phyloP scores from a whole-genome alignment of 1,140 invertebrate species.

The Scylla paramamosain region DNA sequence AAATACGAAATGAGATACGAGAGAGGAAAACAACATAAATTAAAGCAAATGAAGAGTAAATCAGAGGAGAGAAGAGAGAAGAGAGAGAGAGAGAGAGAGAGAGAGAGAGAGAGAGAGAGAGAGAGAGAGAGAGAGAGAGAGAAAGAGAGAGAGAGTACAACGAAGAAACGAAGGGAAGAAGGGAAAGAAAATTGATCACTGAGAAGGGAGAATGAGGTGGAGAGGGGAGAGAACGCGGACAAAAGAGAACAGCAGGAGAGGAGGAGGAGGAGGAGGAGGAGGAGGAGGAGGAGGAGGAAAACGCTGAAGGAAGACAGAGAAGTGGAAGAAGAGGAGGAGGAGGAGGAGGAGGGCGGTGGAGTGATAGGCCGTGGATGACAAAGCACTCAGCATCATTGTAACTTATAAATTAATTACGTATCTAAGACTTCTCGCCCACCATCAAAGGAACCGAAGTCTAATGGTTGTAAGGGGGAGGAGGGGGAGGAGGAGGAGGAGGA shows the following conservation, averaged over 20 bases:
- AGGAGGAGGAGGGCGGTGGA: not conserved
- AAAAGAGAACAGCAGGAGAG: not conserved
- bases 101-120: too few species aligned
- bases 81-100: too few species aligned
- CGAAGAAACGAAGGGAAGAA: not conserved
- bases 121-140: too few species aligned
- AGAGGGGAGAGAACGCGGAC: not conserved
- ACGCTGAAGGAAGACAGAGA: not conserved
- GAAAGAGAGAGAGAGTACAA: too few species aligned
- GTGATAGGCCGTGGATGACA: constrained; percentile 10
- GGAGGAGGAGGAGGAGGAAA: not conserved
- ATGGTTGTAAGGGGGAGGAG: not conserved
- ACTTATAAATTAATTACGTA: constrained; percentile 6
- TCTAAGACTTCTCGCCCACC: constrained; percentile 1
- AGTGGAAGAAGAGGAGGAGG: not conserved
- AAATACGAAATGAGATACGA: not conserved
- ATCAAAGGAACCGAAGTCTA: constrained; percentile 1
- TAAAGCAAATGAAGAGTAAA: not conserved
- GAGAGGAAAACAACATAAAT: not conserved
- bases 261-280: not conserved
- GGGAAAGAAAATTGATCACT: constrained; percentile 14
- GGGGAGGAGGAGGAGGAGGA: not conserved
- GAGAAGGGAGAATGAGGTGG: not conserved
- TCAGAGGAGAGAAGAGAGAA: too few species aligned
- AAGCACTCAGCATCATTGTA: constrained; percentile 14